A percentile compares a stretch with the other conserved stretches of the same genome.
phyloP scores from a whole-genome alignment of 2,113 vertebrate species.

The Phalacrocorax aristotelis region DNA sequence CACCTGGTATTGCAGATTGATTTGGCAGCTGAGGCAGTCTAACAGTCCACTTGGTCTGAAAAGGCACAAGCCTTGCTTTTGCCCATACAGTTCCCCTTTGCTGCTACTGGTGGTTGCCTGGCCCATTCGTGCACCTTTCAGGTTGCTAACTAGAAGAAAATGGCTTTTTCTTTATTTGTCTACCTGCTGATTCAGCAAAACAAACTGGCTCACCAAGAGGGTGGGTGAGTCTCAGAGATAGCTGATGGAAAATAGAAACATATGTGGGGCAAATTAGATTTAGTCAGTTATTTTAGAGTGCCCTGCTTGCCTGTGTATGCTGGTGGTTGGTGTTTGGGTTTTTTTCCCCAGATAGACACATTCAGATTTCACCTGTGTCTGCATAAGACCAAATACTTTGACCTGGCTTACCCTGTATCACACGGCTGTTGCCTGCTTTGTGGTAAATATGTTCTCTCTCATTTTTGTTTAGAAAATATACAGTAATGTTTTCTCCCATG shows the following conservation, averaged over 20 bases:
- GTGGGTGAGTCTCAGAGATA: background rate
- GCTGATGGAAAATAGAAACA: background rate
- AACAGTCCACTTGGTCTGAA: background rate
- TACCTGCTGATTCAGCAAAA: background rate
- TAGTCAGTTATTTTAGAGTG: background rate
- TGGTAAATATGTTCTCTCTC: background rate
- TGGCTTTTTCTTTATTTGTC: background rate
- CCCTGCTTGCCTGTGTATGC: fast-evolving
- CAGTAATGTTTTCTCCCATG: background rate
- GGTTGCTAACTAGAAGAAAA: background rate
- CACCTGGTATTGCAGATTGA: background rate
- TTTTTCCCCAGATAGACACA: too few species aligned
- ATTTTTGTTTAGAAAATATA: background rate
- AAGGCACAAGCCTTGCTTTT: background rate
- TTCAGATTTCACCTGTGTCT: background rate
- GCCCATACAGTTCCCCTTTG: background rate
- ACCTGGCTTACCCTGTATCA: background rate
- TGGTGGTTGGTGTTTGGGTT: background rate
- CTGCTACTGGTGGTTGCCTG: background rate
- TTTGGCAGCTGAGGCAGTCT: background rate
- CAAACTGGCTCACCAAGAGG: background rate
- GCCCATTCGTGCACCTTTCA: background rate
- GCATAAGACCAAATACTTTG: background rate
- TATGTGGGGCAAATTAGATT: background rate
- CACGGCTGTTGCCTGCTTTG: background rate